Evolutionary conservation across 2,797 vertebrate species (phyloP), one percentile per base, ranked within the genome.

Genomic region (Eulemur coronatus): DNA sequence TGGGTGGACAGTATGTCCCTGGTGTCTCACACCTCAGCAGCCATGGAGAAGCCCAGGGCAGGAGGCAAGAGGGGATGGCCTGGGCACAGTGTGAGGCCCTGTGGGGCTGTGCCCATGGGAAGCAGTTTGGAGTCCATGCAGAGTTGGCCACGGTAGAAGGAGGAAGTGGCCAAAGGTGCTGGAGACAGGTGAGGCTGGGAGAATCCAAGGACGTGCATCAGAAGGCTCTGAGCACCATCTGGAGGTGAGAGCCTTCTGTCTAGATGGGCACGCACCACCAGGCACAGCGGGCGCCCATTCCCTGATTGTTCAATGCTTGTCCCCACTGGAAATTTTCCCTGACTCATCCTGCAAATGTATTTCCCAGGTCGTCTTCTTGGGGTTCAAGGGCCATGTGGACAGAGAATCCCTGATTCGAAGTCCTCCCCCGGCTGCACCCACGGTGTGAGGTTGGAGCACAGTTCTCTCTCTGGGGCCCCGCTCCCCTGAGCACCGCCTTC

Each of bases 401-500:
- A 28, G 75, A 84, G 18, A 46, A 67, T 9, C n/a, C 61, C 61
- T 17, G 18, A 41, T 69, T 65, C 12, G 13, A 50, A 69, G 46
- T 22, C 50, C 52, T 26, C 33, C 22, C 30, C 7, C 12, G 0
- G 5, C 43, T 33, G 1, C 1, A 30, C 8, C 26, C 24, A 2
- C 2, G 1, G 30, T 1, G 1, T n/a, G 4, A 69, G 69, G 41
- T 80, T n/a, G 13, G 55, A 61, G 4, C 48, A 4, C 24, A 22
- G 12, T 38, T n/a, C 84, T 92, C 57, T n/a, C 73, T 30, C 0
- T 0, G 9, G 41, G n/a, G 10, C 1, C 41, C 38, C 7, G 26
- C 18, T 55, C 6, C 24, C 46, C 26, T 0, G 12, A 11, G 1
- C 0, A 8, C 38, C 14, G 46, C 30, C 12, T 73, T 26, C 38